Evolutionary conservation across 37 sponge, comb jelly and placozoan species (phyloP).

Genomic region (Ianthella basta): DNA sequence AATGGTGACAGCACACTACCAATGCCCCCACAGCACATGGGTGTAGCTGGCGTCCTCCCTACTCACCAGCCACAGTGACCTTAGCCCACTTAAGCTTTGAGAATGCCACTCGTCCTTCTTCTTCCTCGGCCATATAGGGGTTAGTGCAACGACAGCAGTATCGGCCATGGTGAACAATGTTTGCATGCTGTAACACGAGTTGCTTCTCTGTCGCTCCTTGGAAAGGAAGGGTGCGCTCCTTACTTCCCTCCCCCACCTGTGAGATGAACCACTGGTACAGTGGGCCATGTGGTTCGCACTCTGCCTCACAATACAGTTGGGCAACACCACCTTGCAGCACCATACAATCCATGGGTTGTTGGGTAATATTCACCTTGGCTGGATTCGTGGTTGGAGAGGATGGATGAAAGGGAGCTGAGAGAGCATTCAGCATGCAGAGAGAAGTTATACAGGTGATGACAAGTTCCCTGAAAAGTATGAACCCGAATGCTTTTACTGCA

Average conservation of each 20-base stretch:
- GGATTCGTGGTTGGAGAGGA: too few relatives aligned
- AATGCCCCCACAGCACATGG: too few relatives aligned
- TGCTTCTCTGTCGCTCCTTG: not conserved
- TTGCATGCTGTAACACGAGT: not conserved
- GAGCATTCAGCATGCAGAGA: too few relatives aligned
- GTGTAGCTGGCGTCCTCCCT: too few relatives aligned
- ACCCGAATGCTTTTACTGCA: too few relatives aligned
- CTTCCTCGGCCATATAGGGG: not conserved
- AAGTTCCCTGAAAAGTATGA: too few relatives aligned
- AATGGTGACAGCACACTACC: too few relatives aligned
- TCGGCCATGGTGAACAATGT: not conserved
- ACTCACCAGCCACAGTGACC: not conserved
- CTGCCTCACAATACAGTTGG: conserved; percentile 3
- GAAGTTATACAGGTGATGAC: too few relatives aligned
- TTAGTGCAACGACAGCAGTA: conserved; percentile 20
- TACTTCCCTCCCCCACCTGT: not conserved
- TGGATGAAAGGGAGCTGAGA: too few relatives aligned
- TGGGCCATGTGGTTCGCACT: not conserved
- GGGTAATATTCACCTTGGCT: too few relatives aligned
- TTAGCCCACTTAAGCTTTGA: conserved; percentile 15
- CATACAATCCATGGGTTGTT: too few relatives aligned
- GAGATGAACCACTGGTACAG: conserved; percentile 13
- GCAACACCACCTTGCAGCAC: not conserved
- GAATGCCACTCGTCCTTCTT: not conserved
- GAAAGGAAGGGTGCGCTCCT: not conserved